Evolutionary conservation across 2,797 vertebrate species (phyloP), one percentile per base, ranked within the genome.

Genomic region (Poecilia gillii): DNA sequence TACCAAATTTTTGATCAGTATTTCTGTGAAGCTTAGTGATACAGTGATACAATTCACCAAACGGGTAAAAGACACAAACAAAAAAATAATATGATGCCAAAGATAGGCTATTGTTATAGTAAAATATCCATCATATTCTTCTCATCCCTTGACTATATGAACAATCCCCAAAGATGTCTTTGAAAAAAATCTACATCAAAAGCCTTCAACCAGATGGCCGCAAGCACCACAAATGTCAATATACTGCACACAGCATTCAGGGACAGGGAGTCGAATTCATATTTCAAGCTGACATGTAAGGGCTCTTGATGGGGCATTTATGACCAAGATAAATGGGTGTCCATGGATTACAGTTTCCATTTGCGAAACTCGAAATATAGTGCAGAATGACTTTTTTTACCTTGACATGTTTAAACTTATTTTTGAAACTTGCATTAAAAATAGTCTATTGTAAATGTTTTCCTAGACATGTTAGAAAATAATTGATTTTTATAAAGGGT

Each of bases 291-390:
- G 85, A 90, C 86, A 88, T 45, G 82, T 81, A 89, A 83, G 82
- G 86, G 84, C 86, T 89, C 90, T 90, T 88, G 92, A 93, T 90
- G 92, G 88, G 85, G 85, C 90, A 81, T 79, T 90, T 86, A 87
- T 86, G 88, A 94, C 79, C 82, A 87, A 90, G 92, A 94, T 91
- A 91, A 94, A 95, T 94, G 85, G 82, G 75, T 36, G 85, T 74
- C 82, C 81, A 79, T 87, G 92, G 79, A 87, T 85, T 76, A 84
- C 66, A 76, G 57, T 81, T 88, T 85, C 64, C 85, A 64, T 81
- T 89, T 81, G 77, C 31, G 62, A 87, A 90, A 82, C 68, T 39
- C 57, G 41, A 13, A n/a, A 83, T 57, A 80, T n/a, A 73, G 9
- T 75, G 66, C 18, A 82, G 25, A 77, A 77, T 79, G 51, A 77